Percentiles rank a stretch among this genome's conserved stretches.
phyloP scores from a whole-genome alignment of 2,797 vertebrate genomes.

The Phalanger gymnotis region DNA sequence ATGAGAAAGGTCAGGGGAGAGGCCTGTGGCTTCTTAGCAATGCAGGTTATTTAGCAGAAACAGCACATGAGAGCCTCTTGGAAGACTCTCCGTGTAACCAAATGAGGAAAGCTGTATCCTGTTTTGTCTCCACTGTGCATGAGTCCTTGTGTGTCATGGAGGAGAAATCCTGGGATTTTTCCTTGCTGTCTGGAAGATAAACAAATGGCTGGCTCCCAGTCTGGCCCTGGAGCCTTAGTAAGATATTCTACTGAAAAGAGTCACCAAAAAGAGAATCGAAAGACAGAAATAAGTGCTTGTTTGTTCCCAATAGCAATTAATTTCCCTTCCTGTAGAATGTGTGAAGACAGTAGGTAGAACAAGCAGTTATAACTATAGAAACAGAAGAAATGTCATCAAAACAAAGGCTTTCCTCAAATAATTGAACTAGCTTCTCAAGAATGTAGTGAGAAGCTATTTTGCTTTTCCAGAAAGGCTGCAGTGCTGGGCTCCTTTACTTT shows the following conservation, averaged over 20 bases:
- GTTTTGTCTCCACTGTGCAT: conserved; percentile 65
- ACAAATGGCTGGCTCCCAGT: conserved; percentile 4
- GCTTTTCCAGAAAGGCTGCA: conserved; percentile 10
- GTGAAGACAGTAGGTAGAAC: background rate
- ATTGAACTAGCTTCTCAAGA: conserved; percentile 21
- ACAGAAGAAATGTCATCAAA: background rate
- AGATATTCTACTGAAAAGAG: conserved; percentile 60
- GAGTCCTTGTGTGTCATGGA: background rate
- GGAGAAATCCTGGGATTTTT: conserved; percentile 66
- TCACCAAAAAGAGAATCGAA: conserved; percentile 43
- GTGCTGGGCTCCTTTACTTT: background rate
- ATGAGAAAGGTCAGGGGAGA: conserved; percentile 27
- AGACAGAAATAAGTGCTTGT: conserved; percentile 34
- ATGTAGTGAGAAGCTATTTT: background rate
- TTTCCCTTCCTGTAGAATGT: conserved; percentile 12
- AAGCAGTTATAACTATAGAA: conserved; percentile 18
- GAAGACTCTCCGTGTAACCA: conserved; percentile 60
- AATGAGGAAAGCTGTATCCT: conserved; percentile 69
- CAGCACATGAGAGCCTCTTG: conserved; percentile 58
- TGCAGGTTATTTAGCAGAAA: conserved; percentile 67
- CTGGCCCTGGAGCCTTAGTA: conserved; percentile 31
- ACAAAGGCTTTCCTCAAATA: conserved; percentile 43
- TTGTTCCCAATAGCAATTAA: conserved; percentile 9
- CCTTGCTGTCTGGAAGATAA: conserved; percentile 45
- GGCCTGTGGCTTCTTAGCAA: conserved; percentile 56